A percentile compares a stretch with the other conserved stretches of the same genome.
phyloP scores from a whole-genome alignment of 2,113 vertebrate genomes.

The Silurus asotus region DNA sequence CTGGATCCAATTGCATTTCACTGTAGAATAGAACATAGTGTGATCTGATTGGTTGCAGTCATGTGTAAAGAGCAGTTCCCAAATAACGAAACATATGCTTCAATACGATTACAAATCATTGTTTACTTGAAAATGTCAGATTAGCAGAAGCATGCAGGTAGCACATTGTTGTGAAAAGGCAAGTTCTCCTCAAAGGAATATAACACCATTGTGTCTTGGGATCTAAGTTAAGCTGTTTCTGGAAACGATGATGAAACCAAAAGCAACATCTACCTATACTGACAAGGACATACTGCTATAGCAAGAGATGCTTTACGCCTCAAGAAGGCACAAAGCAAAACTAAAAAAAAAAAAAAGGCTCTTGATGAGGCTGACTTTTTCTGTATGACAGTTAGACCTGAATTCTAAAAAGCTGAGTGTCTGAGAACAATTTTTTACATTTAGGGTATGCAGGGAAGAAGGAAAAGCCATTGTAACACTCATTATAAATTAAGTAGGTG shows the following conservation, averaged over 20 bases:
- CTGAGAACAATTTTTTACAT: background rate
- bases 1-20: constrained; percentile 10
- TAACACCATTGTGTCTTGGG: too few species aligned
- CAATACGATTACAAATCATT: background rate
- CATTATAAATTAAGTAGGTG: background rate
- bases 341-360: background rate
- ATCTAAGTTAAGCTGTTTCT: background rate
- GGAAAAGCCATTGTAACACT: background rate
- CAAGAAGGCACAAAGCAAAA: background rate
- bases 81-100: background rate
- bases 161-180: background rate
- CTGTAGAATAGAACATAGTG: background rate
- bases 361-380: background rate
- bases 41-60: constrained; percentile 22
- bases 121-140: background rate
- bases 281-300: background rate
- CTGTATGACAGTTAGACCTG: background rate
- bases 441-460: background rate
- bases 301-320: background rate
- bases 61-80: background rate
- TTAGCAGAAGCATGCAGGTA: background rate
- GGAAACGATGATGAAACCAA: constrained; percentile 50
- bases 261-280: constrained; percentile 17
- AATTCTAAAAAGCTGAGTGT: background rate
- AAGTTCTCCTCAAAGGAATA: background rate